Base-by-base conservation (phyloP, 2,797 vertebrate species). In the Capromys pilorides region DNA sequence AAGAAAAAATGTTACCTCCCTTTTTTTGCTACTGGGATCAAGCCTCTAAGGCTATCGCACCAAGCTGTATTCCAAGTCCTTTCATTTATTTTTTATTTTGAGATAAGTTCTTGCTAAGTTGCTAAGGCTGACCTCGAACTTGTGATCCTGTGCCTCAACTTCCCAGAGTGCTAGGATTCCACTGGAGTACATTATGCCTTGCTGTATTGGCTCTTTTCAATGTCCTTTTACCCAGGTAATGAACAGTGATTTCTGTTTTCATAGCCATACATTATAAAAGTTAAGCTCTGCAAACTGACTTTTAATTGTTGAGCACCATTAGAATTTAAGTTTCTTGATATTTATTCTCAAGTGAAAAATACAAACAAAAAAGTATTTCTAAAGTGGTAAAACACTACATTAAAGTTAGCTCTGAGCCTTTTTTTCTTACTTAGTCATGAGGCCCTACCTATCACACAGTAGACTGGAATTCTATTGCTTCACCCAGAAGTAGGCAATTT, bases 331-430 rank as follows among this genome's bases (percentile, higher is more conserved):
- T 95, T 78, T 93, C n/a, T 93, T 88, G 33, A 77, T 88, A 89
- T 69, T 92, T 80, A 87, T 77, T 95, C 36, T 94, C 41, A 92
- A 94, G 69, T 62, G n/a, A 93, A 87, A 88, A 88, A 81, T 66
- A 91, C 69, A 88, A 91, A 87, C 49, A 11, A 85, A 41, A 96
- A 94, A 73, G 28, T 39, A 80, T 69, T 94, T 86, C n/a, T n/a
- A 61, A 91, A 85, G 82, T 81, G 54, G 10, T 90, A 89, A 93
- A 94, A 36, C 84, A 57, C 36, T 73, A 45, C 7, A 77, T 80
- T 49, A 66, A 84, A 75, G 36, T 90, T 88, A 90, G 16, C 36
- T 90, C 24, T 80, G 91, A 78, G 31, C 7, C 22, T 91, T 67
- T 49, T 94, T 94, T 83, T 26, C 73, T 93, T 62, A 41, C 54